These are phyloP conservation scores for Mercenaria mercenaria DNA, from an alignment of 1,140 invertebrate species.

Conservation along the genomic window DNA sequence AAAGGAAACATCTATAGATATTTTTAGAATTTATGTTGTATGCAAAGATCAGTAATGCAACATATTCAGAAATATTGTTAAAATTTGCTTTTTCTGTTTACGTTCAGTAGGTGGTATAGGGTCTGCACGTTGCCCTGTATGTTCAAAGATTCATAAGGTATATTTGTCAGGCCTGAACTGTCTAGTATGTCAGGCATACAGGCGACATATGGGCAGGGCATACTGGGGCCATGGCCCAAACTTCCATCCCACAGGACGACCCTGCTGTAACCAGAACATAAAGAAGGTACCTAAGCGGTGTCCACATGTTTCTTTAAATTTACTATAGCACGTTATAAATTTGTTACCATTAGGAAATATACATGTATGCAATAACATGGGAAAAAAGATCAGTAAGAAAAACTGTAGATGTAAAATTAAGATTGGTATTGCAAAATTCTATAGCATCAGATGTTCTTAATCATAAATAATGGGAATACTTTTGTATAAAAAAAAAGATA, in stretches of 20 bases:
- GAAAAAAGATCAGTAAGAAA: too few species aligned
- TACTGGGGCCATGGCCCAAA: conserved; percentile 69
- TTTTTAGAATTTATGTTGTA: too few species aligned
- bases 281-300: conserved; percentile 24
- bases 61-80: too few species aligned
- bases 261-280: conserved; percentile 6
- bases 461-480: too few species aligned
- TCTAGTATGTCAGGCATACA: conserved; percentile 68
- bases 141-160: conserved; percentile 11
- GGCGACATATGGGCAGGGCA: conserved; percentile 50
- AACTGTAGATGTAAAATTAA: too few species aligned
- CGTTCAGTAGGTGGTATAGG: conserved; percentile 13
- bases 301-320: background rate
- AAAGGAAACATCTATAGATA: too few species aligned
- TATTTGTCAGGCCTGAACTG: conserved; percentile 36
- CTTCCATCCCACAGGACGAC: conserved; percentile 61
- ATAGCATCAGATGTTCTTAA: too few species aligned
- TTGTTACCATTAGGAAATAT: background rate
- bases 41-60: too few species aligned
- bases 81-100: too few species aligned
- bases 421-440: too few species aligned
- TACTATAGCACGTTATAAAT: conserved; percentile 3
- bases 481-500: too few species aligned
- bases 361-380: background rate
- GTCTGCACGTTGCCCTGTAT: conserved; percentile 12